Evolutionary conservation across 2,113 vertebrate species (phyloP).

Genomic region (Gobius niger): DNA sequence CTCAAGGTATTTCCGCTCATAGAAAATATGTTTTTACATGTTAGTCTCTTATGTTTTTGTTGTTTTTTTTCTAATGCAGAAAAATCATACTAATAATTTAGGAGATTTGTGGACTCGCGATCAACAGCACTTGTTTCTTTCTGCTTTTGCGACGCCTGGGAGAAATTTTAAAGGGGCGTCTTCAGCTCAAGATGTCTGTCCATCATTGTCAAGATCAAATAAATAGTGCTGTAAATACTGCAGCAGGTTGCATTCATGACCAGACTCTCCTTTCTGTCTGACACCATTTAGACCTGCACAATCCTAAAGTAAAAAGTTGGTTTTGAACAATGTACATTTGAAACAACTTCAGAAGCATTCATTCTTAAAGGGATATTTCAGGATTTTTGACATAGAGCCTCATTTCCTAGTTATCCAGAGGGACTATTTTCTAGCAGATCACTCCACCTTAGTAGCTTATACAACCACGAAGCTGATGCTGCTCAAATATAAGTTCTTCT

Average conservation of each 20-base stretch:
- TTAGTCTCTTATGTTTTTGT: conserved; percentile 70
- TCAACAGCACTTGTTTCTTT: conserved; percentile 68
- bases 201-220: conserved; percentile 70
- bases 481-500: too few relatives aligned
- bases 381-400: too few relatives aligned
- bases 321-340: too few relatives aligned
- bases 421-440: too few relatives aligned
- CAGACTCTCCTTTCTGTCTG: conserved; percentile 24
- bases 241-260: conserved; percentile 70
- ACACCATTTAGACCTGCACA: background rate
- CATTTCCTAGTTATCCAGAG: too few relatives aligned
- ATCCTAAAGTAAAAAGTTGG: too few relatives aligned
- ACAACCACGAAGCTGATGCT: too few relatives aligned
- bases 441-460: too few relatives aligned
- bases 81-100: conserved; percentile 73
- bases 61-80: conserved; percentile 71
- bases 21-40: conserved; percentile 75
- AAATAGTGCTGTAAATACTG: conserved; percentile 78
- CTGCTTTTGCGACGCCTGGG: conserved; percentile 50
- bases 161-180: conserved; percentile 38
- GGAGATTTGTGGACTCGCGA: conserved; percentile 64
- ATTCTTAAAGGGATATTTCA: too few relatives aligned
- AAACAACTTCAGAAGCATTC: too few relatives aligned
- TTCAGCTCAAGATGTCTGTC: conserved; percentile 69
- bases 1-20: conserved; percentile 72